Conservation (phyloP, 2,113 vertebrate species). For the Leptobrachium leishanense region DNA sequence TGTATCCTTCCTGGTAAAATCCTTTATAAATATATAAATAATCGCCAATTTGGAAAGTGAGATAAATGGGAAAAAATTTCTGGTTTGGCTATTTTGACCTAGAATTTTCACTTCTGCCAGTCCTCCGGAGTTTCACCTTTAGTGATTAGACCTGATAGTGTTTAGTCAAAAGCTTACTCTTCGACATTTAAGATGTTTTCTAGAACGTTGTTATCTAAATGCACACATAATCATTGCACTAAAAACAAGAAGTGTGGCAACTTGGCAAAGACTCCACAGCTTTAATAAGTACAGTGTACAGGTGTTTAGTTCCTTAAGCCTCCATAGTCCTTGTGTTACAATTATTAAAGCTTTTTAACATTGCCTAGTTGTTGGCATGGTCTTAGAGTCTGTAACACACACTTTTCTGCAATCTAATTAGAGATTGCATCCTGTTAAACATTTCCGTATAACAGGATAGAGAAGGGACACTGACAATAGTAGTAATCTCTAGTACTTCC, state of each 20-base stretch:
- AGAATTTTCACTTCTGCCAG: no score
- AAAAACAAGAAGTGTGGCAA: not conserved
- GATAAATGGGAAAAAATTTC: no score
- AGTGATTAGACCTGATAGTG: no score
- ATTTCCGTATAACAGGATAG: constrained; percentile 53
- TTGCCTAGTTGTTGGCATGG: constrained; percentile 45
- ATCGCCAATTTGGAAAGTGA: no score
- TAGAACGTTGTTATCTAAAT: no score
- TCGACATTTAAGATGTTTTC: no score
- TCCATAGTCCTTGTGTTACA: constrained; percentile 40
- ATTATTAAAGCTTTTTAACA: constrained; percentile 63
- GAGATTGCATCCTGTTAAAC: constrained; percentile 55
- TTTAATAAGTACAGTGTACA: not conserved
- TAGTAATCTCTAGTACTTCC: constrained; percentile 57
- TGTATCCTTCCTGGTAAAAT: no score
- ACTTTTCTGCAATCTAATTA: constrained; percentile 62
- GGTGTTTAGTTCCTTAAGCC: constrained; percentile 40
- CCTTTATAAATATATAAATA: no score
- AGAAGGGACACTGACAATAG: constrained; percentile 51
- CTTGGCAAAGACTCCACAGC: not conserved
- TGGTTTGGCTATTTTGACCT: no score
- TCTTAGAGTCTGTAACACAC: constrained; percentile 51
- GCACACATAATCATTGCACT: no score
- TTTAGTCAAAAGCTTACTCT: no score
- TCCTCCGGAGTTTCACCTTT: no score